These are phyloP conservation scores for Pholis gunnellus DNA, from an alignment of 2,113 vertebrate genomes.

Conservation along the genomic window DNA sequence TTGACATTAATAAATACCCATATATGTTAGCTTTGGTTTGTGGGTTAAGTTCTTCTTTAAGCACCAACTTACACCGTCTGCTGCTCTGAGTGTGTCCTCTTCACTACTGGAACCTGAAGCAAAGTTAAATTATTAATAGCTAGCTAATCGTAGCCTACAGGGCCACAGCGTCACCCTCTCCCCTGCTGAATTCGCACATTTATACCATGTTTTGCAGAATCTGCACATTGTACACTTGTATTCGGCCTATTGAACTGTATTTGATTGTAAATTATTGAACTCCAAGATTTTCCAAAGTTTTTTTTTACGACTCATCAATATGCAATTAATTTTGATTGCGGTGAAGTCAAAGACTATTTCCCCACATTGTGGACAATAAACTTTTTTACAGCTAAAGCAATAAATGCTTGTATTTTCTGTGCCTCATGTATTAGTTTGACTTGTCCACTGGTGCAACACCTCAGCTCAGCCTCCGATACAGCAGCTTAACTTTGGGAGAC, in stretches of 20 bases:
- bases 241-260: background rate
- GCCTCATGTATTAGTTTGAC: background rate
- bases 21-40: background rate
- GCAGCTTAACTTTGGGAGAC: slow-evolving; percentile 10
- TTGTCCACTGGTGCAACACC: background rate
- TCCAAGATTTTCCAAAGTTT: too few relatives aligned
- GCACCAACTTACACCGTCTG: background rate
- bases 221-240: background rate
- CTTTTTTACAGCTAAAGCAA: background rate
- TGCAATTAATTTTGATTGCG: background rate
- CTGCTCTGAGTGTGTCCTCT: background rate
- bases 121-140: background rate
- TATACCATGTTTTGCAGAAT: background rate
- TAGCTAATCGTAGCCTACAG: background rate
- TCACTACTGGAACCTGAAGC: background rate
- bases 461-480: background rate
- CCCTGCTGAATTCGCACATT: background rate
- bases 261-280: background rate
- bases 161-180: background rate
- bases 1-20: background rate
- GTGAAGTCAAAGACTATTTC: background rate
- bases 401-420: background rate
- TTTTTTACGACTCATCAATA: background rate
- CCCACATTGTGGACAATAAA: background rate
- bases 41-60: background rate